These are phyloP conservation scores for Stratiolaelaps scimitus DNA, from an alignment of 1,140 invertebrate genomes.

Conservation along the genomic window DNA sequence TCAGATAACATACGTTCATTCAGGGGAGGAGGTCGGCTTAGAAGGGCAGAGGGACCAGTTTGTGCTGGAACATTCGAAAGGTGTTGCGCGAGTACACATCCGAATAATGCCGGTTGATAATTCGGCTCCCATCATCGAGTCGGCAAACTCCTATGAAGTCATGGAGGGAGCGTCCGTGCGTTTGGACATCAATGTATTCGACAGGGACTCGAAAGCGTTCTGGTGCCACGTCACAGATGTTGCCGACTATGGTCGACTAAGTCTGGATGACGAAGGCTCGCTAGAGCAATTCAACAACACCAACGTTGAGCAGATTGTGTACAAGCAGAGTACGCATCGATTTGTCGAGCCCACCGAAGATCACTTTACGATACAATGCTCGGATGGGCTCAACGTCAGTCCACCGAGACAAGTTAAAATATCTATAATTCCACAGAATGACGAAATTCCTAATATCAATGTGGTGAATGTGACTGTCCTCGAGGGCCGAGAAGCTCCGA, in stretches of 20 bases:
- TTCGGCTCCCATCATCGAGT: background rate
- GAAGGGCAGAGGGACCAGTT: background rate
- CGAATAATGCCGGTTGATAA: conserved; percentile 4
- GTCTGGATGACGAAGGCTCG: background rate
- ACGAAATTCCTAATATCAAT: background rate
- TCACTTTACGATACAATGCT: background rate
- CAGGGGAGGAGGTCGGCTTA: background rate
- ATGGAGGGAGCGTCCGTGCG: background rate
- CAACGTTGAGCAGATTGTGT: background rate
- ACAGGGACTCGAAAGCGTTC: conserved; percentile 14
- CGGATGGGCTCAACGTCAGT: conserved; percentile 5
- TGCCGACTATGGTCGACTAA: background rate
- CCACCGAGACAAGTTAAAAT: conserved; percentile 1
- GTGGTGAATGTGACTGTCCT: conserved; percentile 15
- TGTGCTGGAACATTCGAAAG: background rate
- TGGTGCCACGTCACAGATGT: conserved; percentile 4
- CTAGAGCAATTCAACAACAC: background rate
- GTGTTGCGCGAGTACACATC: background rate
- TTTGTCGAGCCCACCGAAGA: conserved; percentile 13
- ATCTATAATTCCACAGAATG: conserved; percentile 10
- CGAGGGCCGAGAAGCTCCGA: conserved; percentile 23
- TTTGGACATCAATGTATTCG: background rate
- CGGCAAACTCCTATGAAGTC: background rate
- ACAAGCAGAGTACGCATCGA: background rate
- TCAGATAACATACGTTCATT: conserved; percentile 24